phyloP scores from a whole-genome alignment of 2,113 vertebrate species.

The Eubucco bourcierii region DNA sequence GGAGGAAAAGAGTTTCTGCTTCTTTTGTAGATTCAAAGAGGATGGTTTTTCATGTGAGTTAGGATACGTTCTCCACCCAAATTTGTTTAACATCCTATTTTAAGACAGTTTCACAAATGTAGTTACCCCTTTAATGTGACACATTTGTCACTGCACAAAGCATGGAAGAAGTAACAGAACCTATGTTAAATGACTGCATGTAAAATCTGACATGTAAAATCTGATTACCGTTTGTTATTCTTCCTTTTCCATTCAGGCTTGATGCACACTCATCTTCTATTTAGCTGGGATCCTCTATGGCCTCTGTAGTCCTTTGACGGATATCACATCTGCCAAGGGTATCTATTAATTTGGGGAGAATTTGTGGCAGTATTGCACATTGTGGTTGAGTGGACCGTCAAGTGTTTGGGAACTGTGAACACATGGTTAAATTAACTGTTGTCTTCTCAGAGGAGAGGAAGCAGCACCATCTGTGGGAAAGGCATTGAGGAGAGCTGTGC shows the following conservation, averaged over 20 bases:
- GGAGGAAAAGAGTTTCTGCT: background rate
- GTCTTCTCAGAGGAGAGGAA: background rate
- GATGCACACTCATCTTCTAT: background rate
- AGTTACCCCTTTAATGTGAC: background rate
- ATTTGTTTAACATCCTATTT: background rate
- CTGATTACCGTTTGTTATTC: background rate
- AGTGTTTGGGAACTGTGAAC: background rate
- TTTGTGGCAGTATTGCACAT: background rate
- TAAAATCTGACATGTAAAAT: too few relatives aligned
- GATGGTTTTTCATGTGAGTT: background rate
- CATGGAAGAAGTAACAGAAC: background rate
- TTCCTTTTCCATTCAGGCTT: background rate
- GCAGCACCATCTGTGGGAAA: background rate
- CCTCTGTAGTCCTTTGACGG: background rate
- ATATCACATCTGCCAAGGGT: background rate
- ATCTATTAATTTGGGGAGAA: rapidly evolving
- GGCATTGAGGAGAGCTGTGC: background rate
- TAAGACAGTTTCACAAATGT: background rate
- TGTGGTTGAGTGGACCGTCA: background rate
- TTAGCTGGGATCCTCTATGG: background rate
- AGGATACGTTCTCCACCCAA: background rate
- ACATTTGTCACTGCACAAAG: background rate
- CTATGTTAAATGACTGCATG: background rate
- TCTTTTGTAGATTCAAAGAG: background rate
- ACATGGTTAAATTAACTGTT: rapidly evolving